phyloP scores from a whole-genome alignment of 2,113 vertebrate genomes.

The Myotis brandtii region DNA sequence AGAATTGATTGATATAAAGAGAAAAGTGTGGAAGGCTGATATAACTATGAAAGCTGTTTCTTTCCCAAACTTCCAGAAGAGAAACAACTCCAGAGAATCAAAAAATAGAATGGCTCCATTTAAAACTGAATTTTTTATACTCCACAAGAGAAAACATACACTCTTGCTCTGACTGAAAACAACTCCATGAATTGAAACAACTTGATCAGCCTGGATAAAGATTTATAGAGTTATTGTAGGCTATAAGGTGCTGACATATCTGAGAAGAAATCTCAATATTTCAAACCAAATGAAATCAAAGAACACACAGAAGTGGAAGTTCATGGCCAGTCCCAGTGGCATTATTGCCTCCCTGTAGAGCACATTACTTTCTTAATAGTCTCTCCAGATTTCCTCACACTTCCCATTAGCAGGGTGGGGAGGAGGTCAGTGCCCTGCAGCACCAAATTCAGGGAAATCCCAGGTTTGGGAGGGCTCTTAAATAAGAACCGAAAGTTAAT shows the following conservation, averaged over 20 bases:
- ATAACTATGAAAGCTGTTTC: background rate
- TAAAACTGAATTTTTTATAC: background rate
- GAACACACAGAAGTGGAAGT: background rate
- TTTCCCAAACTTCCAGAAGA: background rate
- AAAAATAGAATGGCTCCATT: background rate
- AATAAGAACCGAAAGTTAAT: constrained; percentile 28
- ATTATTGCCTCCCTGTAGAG: background rate
- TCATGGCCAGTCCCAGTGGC: background rate
- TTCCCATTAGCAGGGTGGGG: background rate
- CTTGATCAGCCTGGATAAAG: constrained; percentile 26
- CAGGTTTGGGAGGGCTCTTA: background rate
- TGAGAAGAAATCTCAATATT: constrained; percentile 29
- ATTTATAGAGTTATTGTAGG: constrained; percentile 5
- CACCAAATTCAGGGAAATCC: background rate
- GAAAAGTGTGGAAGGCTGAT: background rate
- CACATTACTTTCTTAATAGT: background rate
- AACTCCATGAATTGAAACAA: constrained; percentile 41
- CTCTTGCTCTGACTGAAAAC: background rate
- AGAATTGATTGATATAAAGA: background rate
- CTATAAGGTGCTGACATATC: background rate
- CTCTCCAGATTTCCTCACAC: background rate
- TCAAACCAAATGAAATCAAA: constrained; percentile 32
- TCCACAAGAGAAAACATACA: constrained; percentile 23
- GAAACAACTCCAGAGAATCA: background rate
- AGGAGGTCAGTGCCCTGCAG: background rate